A percentile compares a stretch with the other conserved stretches of the same genome.
These are phyloP conservation scores for Clepsis dumicolana DNA, from an alignment of 2,888 invertebrate species.

Conservation along the genomic window DNA sequence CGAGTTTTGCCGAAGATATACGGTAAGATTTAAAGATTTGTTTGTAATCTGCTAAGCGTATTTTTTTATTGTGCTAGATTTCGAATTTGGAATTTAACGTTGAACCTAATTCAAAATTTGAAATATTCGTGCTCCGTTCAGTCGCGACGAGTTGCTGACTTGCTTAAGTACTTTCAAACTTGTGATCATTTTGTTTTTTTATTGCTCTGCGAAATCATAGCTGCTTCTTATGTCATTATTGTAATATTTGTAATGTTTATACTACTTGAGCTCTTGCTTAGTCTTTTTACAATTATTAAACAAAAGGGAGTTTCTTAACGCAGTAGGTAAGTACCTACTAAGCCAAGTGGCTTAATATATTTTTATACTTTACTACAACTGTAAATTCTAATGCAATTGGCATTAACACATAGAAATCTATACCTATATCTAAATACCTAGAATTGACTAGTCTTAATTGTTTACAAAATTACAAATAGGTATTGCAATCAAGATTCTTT, in stretches of 20 bases:
- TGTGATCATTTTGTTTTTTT: not conserved
- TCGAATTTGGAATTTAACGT: not conserved
- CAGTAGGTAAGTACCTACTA: too few relatives aligned
- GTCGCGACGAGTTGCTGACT: conserved; percentile 23
- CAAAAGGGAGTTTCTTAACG: too few relatives aligned
- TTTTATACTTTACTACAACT: too few relatives aligned
- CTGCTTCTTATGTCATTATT: not conserved
- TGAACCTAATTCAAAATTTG: not conserved
- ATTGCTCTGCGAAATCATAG: conserved; percentile 28
- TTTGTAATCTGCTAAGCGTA: conserved; percentile 20
- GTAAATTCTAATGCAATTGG: too few relatives aligned
- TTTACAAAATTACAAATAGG: not conserved
- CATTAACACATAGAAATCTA: conserved; percentile 4
- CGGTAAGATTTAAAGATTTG: conserved; percentile 71
- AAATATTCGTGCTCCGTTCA: conserved; percentile 15
- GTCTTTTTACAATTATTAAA: not conserved
- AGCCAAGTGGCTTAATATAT: too few relatives aligned
- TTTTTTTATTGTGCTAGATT: conserved; percentile 2
- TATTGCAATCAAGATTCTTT: not conserved
- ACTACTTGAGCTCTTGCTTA: not conserved
- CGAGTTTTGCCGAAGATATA: conserved; percentile 79
- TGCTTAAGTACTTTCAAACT: not conserved
- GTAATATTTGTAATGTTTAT: too few relatives aligned
- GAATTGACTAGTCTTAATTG: not conserved
- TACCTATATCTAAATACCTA: too few relatives aligned